A percentile compares a stretch with the other conserved stretches of the same genome.
phyloP scores from a whole-genome alignment of 2,888 invertebrate genomes.

The Cosmia pyralina region DNA sequence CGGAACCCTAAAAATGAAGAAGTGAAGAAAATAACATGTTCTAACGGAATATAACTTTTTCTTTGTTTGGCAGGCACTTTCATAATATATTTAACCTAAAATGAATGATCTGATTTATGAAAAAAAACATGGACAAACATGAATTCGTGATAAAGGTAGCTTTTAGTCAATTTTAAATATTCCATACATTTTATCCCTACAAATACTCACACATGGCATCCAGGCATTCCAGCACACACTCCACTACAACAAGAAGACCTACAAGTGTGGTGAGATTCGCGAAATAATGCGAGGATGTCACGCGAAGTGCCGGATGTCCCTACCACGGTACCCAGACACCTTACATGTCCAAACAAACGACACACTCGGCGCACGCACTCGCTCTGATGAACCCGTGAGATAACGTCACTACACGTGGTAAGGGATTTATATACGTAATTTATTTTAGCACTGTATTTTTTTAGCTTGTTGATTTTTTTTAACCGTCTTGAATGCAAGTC shows the following conservation, averaged over 20 bases:
- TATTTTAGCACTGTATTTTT: slow-evolving; percentile 50
- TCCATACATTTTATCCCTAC: background rate
- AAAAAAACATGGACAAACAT: background rate
- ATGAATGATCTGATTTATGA: too few relatives aligned
- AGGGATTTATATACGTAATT: slow-evolving; percentile 63
- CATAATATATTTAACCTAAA: too few relatives aligned
- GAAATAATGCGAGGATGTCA: slow-evolving; percentile 65
- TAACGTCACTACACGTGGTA: slow-evolving; percentile 62
- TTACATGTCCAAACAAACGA: slow-evolving; percentile 56
- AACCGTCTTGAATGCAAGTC: background rate
- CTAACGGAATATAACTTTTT: too few relatives aligned
- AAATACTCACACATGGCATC: slow-evolving; percentile 36
- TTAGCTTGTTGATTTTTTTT: background rate
- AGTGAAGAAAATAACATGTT: too few relatives aligned
- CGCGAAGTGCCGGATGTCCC: slow-evolving; percentile 68
- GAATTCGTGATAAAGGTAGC: background rate
- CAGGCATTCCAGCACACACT: slow-evolving; percentile 57
- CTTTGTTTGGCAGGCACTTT: too few relatives aligned
- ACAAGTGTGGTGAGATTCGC: slow-evolving; percentile 50
- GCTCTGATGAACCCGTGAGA: slow-evolving; percentile 59
- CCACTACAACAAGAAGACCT: slow-evolving; percentile 60
- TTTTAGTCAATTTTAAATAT: slow-evolving; percentile 3
- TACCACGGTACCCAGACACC: slow-evolving; percentile 46
- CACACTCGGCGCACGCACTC: slow-evolving; percentile 57
- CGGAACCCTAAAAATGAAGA: too few relatives aligned